These are phyloP conservation scores for Drosophila maculinotata DNA, from an alignment of 2,888 invertebrate species.

Conservation along the genomic window DNA sequence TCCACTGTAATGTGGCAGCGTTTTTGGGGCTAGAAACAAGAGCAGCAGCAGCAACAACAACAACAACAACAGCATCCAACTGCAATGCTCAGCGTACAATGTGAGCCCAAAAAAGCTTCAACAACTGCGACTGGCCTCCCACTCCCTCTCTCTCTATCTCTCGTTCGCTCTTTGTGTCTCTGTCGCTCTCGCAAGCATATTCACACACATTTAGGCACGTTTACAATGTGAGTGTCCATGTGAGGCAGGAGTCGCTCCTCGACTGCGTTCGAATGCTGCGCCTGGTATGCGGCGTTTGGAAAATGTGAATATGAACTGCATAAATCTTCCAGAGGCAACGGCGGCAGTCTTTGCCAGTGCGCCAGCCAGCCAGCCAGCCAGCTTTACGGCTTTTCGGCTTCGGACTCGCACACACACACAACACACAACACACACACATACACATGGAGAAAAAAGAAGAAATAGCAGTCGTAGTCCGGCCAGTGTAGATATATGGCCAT, in stretches of 20 bases:
- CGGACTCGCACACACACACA: conserved; percentile 41
- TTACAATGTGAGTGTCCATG: conserved; percentile 53
- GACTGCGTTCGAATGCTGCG: conserved; percentile 70
- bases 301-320: conserved; percentile 84
- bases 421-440: conserved; percentile 31
- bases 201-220: conserved; percentile 53
- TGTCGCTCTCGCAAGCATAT: conserved; percentile 2
- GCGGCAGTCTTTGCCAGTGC: conserved; percentile 78
- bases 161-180: conserved; percentile 8
- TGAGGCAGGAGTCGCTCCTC: conserved; percentile 32
- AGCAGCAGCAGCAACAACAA: conserved; percentile 35
- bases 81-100: conserved; percentile 73
- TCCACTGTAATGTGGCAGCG: conserved; percentile 57
- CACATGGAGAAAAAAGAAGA: conserved; percentile 20
- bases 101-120: conserved; percentile 69
- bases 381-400: conserved; percentile 81
- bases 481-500: conserved; percentile 72
- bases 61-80: conserved; percentile 44
- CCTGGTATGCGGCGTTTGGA: conserved; percentile 79
- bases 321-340: conserved; percentile 82
- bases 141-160: conserved; percentile 16
- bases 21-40: conserved; percentile 23
- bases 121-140: conserved; percentile 65
- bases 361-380: conserved; percentile 43
- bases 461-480: conserved; percentile 58